phyloP scores from a whole-genome alignment of 2,888 invertebrate species.

The Rotaria socialis region DNA sequence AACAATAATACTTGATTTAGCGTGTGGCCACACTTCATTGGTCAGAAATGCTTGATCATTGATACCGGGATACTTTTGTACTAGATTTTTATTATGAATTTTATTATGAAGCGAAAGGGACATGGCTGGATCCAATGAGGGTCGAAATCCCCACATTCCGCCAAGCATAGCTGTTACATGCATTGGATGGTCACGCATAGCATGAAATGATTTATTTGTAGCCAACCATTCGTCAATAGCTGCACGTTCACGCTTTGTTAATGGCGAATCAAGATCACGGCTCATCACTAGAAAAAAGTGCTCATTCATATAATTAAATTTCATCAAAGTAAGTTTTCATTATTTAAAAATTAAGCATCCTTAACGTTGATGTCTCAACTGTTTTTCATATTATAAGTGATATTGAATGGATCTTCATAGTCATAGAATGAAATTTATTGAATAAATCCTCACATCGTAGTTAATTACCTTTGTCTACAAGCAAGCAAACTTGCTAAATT shows the following conservation, averaged over 20 bases:
- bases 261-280: constrained; percentile 34
- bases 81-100: neutral
- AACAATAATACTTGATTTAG: neutral
- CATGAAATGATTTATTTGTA: constrained; percentile 6
- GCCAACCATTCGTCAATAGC: neutral
- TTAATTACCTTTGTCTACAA: no score
- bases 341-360: no score
- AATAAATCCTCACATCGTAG: no score
- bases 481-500: no score
- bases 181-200: constrained; percentile 27
- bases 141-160: constrained; percentile 23
- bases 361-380: no score
- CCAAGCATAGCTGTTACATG: neutral
- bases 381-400: no score
- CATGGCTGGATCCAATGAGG: neutral
- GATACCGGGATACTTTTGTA: neutral
- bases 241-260: neutral
- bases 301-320: no score
- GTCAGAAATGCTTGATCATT: neutral
- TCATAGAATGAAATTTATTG: no score
- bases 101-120: neutral
- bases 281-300: neutral
- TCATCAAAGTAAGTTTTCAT: no score
- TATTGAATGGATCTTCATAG: no score
- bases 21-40: neutral